Evolutionary conservation across 2,888 invertebrate species (phyloP), one percentile per base, ranked within the genome.

Genomic region (Caenorhabditis imperialis): DNA sequence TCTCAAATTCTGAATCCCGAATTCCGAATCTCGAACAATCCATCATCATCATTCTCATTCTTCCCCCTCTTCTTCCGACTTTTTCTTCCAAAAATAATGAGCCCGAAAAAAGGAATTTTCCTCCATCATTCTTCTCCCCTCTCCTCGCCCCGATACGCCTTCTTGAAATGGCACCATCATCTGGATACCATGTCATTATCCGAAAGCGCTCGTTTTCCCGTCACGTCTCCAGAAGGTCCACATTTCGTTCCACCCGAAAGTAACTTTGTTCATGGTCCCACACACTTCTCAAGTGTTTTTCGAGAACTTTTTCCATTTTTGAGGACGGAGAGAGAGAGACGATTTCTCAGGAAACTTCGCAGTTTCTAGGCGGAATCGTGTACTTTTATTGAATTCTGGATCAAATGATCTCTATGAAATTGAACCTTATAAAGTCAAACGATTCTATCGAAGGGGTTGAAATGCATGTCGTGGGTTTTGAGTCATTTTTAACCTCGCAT

Each of bases 261-360:
- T 42, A 8, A 12, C 42, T 42, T 30, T 10, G 7, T 7, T 30
- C 51, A 44, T 42, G 30, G n/a, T 42, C 37, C 25, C 63, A 50
- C 48, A 61, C 62, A 62, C 48, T 67, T 67, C 51, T 67, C 67
- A 67, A 67, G 67, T 67, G 67, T 67, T 67, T 67, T 67, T 57
- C 48, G 10, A 30, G 10, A 30, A 30, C 6, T 30, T 30, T 30
- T 10, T 30, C 30, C 10, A 7, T 7, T 30, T 30, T 10, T 30
- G 7, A 7, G 10, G 30, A 30, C n/a, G n/a, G n/a, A n/a, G n/a
- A n/a, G n/a, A n/a, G n/a, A n/a, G n/a, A n/a, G 7, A 30, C 6
- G 30, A 7, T 30, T 10, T 30, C 30, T 30, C 30, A 30, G 10
- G 30, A 30, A 30, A 30, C 6, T 6, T 30, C 6, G 30, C 10